These are phyloP conservation scores for Neoarius graeffei DNA, from an alignment of 2,113 vertebrate genomes.

Conservation along the genomic window DNA sequence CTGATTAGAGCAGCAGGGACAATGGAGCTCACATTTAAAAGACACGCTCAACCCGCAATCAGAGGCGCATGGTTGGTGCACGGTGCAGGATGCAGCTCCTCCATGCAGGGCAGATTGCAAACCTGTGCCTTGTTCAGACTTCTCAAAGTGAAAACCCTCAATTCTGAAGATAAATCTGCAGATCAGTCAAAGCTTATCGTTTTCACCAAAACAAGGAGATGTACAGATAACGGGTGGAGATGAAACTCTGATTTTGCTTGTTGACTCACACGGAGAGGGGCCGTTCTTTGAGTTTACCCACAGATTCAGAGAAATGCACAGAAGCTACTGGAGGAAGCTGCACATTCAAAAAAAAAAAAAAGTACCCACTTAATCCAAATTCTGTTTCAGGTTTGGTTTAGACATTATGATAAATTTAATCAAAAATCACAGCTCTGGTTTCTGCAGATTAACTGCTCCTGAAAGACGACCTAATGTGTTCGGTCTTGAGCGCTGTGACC, in stretches of 20 bases:
- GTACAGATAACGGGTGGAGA: not conserved
- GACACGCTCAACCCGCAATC: constrained; percentile 66
- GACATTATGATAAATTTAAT: not conserved
- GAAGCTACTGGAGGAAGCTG: constrained; percentile 33
- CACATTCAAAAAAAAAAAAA: constrained; percentile 51
- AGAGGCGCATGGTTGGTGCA: constrained; percentile 53
- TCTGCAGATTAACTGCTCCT: constrained; percentile 1
- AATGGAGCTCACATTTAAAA: constrained; percentile 69
- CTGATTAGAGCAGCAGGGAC: constrained; percentile 70
- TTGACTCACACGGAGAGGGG: constrained; percentile 31
- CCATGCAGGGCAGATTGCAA: not conserved
- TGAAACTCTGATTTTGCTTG: constrained; percentile 16
- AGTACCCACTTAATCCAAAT: constrained; percentile 25
- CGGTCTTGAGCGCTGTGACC: not conserved
- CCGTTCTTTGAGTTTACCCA: constrained; percentile 36
- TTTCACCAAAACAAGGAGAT: constrained; percentile 20
- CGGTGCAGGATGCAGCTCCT: not conserved
- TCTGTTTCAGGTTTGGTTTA: constrained; percentile 62
- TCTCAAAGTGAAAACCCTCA: not conserved
- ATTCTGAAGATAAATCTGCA: not conserved
- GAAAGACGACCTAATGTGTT: not conserved
- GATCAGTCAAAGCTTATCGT: not conserved
- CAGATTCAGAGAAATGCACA: constrained; percentile 45
- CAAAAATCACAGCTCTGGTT: not conserved
- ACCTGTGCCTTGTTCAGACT: not conserved